Conservation (phyloP, 2,888 invertebrate genomes). For the Thera britannica region DNA sequence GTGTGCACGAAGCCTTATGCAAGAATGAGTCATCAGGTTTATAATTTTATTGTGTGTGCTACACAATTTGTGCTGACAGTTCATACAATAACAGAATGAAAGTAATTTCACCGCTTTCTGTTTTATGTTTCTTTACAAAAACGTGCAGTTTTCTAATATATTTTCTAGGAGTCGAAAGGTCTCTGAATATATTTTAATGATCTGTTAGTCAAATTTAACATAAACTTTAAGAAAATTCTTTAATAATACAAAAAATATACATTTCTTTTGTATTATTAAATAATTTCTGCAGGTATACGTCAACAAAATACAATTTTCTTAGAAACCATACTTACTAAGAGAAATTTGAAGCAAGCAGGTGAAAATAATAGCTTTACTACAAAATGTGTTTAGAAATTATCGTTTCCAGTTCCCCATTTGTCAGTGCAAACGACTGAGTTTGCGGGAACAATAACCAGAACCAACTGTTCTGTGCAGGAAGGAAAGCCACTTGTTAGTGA, state of each 20-base stretch:
- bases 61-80: conserved; percentile 39
- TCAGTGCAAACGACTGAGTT: conserved; percentile 33
- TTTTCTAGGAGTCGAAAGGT: neutral
- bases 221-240: too few species aligned
- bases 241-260: too few species aligned
- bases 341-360: conserved; percentile 8
- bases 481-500: conserved; percentile 48
- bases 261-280: too few species aligned
- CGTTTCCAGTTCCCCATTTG: conserved; percentile 27
- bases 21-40: conserved; percentile 49
- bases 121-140: conserved; percentile 23
- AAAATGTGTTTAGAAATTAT: conserved; percentile 31
- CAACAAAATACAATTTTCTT: neutral
- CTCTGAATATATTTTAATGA: neutral
- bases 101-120: conserved; percentile 62
- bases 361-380: conserved; percentile 17
- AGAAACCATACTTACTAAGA: conserved; percentile 1
- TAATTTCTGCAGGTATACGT: too few species aligned
- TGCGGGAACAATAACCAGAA: conserved; percentile 39
- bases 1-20: conserved; percentile 43
- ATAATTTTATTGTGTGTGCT: conserved; percentile 39
- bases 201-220: neutral
- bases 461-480: conserved; percentile 40
- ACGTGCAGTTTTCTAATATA: neutral
- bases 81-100: conserved; percentile 48